These are phyloP conservation scores for Ennomos quercinarius DNA, from an alignment of 2,888 invertebrate species.

Conservation along the genomic window DNA sequence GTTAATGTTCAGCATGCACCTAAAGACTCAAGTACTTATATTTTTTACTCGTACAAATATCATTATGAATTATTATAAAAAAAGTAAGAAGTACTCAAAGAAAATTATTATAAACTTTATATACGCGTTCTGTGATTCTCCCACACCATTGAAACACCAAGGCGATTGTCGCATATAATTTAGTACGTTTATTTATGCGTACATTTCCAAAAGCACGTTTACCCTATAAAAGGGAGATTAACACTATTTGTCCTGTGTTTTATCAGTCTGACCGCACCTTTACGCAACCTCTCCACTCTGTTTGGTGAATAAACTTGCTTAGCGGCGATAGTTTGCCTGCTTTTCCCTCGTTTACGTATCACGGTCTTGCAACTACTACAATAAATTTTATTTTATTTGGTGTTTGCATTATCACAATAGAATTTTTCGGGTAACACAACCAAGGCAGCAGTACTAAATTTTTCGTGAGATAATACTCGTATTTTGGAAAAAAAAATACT, in stretches of 20 bases:
- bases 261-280: conserved; percentile 30
- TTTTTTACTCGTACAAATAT: no score
- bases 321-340: conserved; percentile 61
- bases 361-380: conserved; percentile 59
- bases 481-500: no score
- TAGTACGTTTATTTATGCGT: neutral
- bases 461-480: conserved; percentile 26
- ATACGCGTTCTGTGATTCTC: no score
- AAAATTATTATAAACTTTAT: neutral
- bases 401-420: conserved; percentile 42
- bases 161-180: neutral
- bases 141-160: neutral
- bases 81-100: neutral
- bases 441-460: conserved; percentile 6
- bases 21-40: no score
- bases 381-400: conserved; percentile 60
- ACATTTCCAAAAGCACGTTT: conserved; percentile 4
- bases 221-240: conserved; percentile 20
- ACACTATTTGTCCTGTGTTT: conserved; percentile 16
- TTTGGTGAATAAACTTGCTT: conserved; percentile 76
- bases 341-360: conserved; percentile 70
- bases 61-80: no score
- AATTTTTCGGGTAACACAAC: conserved; percentile 24
- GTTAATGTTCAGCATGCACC: no score
- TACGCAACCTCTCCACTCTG: conserved; percentile 44